Evolutionary conservation across 1,140 invertebrate species (phyloP), one percentile per base, ranked within the genome.

Genomic region (Drosophila pandora): DNA sequence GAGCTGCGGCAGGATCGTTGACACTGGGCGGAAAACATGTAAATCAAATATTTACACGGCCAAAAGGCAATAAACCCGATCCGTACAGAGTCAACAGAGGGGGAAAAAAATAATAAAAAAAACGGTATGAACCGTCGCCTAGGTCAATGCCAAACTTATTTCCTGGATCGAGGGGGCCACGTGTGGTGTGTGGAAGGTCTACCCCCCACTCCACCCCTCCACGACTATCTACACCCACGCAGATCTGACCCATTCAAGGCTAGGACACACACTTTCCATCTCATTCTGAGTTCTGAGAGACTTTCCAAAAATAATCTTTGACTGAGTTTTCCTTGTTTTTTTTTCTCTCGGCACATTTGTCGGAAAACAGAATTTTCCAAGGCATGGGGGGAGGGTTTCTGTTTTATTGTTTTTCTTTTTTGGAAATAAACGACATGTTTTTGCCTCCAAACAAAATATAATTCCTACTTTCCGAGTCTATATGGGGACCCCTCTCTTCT

Each of bases 41-140:
- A 78, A 72, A 60, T 79, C 67, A 76, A 79, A 79, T 70, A 83
- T 83, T 69, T 75, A 83, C 59, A 67, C 60, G 63, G 63, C 63
- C 63, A 72, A 47, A 32, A 62, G 72, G 48, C 72, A 72, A 83
- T 79, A 83, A 83, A 83, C 62, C 54, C 69, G 25, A 21, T 21
- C 41, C 41, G 41, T 4, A 21, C 7, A 17, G 17, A n/a, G 41
- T 3, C 3, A 43, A 21, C n/a, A 21, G 17, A 4, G n/a, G 22
- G 28, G 7, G 25, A 17, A 28, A 17, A 17, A 17, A 17, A 17
- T 17, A 17, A 17, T n/a, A n/a, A 17, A 17, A 0, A 17, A 37
- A 43, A 37, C 34, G 2, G 12, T 10, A 37, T 37, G 34, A 37
- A 37, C 34, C 12, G 34, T 12, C 63, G 73, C 73, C 73, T 76